A percentile compares a stretch with the other conserved stretches of the same genome.
Evolutionary conservation across 2,113 vertebrate genomes (phyloP).

Genomic region (Orcinus orca): DNA sequence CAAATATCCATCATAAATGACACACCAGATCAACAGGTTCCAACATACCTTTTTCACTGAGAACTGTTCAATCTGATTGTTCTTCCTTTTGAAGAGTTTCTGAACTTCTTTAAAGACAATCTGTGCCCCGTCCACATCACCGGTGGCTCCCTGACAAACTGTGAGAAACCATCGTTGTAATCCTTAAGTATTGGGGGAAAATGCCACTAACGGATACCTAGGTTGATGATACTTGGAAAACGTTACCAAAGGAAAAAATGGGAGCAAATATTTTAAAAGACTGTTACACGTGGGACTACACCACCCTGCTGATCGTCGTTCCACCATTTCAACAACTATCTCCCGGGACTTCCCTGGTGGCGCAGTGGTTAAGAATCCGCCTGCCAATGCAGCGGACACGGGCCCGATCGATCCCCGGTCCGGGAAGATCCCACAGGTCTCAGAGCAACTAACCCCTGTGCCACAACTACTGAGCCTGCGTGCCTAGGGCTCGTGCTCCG

Average conservation of each 20-base stretch:
- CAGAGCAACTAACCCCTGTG: too few species aligned
- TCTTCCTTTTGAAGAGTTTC: slow-evolving; percentile 98
- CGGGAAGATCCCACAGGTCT: too few species aligned
- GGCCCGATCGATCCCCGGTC: too few species aligned
- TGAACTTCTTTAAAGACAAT: slow-evolving; percentile 95
- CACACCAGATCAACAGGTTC: neutral
- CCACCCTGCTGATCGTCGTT: neutral
- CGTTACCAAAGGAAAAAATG: neutral
- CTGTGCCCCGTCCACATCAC: slow-evolving; percentile 91
- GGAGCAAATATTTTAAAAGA: neutral
- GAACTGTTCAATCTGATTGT: slow-evolving; percentile 99
- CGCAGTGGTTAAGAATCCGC: too few species aligned
- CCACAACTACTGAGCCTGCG: too few species aligned
- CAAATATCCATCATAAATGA: rapidly evolving
- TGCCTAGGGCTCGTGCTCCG: too few species aligned
- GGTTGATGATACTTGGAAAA: neutral
- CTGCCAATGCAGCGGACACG: too few species aligned
- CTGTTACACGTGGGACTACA: too few species aligned
- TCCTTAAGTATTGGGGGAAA: neutral
- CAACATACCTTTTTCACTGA: slow-evolving; percentile 94
- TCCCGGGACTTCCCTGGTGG: neutral
- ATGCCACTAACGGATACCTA: neutral
- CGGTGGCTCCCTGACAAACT: slow-evolving; percentile 97
- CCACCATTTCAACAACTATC: rapidly evolving
- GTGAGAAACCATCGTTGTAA: slow-evolving; percentile 53